Conservation (phyloP, 2,888 invertebrate species). For the Megalurothrips usitatus region DNA sequence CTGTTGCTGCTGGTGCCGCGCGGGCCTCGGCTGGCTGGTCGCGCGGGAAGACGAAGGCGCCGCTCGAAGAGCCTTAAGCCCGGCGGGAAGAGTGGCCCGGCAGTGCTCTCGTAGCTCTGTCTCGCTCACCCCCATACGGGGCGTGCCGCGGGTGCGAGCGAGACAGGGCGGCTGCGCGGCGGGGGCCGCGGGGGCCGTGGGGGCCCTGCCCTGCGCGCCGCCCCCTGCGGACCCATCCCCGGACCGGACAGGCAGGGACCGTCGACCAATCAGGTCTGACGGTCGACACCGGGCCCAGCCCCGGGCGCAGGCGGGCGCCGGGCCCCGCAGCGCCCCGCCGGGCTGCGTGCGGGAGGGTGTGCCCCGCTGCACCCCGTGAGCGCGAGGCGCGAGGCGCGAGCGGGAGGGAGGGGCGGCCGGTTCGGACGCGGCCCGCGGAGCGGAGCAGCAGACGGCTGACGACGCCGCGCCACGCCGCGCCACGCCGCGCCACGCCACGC, state of each 20-base stretch:
- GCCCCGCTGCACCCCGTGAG: not conserved
- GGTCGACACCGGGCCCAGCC: not conserved
- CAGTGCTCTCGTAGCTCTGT: not conserved
- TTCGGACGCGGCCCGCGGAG: not conserved
- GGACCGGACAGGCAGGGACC: not conserved
- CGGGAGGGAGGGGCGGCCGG: not conserved
- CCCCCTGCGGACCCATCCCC: not conserved
- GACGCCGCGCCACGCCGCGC: not conserved
- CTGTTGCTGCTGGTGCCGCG: too few relatives aligned
- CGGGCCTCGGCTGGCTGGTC: too few relatives aligned
- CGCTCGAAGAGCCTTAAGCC: too few relatives aligned
- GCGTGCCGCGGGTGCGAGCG: not conserved
- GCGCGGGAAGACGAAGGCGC: too few relatives aligned
- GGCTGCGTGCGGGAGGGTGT: too few relatives aligned
- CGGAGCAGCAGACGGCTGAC: not conserved
- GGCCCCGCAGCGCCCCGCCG: not conserved
- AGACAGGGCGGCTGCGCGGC: not conserved
- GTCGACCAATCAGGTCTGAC: not conserved
- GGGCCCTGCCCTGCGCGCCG: too few relatives aligned
- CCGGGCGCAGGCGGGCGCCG: not conserved
- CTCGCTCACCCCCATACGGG: not conserved
- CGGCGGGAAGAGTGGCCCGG: not conserved
- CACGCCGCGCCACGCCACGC: conserved; percentile 12
- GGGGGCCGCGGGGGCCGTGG: not conserved
- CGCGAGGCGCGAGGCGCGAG: not conserved